These are phyloP conservation scores for Zoanthus solanderi DNA, from an alignment of 92 coral and sea anemone species.

Conservation along the genomic window DNA sequence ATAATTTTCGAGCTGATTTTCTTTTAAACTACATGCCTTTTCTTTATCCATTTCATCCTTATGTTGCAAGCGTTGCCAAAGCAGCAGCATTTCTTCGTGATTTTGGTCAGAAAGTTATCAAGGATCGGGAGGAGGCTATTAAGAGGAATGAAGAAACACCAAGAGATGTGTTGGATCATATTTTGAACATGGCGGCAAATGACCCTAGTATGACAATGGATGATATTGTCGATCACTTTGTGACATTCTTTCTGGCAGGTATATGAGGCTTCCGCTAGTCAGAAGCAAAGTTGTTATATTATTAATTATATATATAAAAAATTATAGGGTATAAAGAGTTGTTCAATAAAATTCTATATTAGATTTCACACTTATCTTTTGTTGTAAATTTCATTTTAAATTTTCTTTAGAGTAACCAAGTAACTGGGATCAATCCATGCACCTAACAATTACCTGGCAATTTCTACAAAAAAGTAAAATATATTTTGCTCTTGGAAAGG, in stretches of 20 bases:
- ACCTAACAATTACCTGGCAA: too few species aligned
- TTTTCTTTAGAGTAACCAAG: too few species aligned
- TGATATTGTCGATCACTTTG: conserved; percentile 77
- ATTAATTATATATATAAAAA: too few species aligned
- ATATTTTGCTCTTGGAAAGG: too few species aligned
- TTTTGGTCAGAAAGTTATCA: conserved; percentile 75
- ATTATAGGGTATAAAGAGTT: too few species aligned
- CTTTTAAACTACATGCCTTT: conserved; percentile 56
- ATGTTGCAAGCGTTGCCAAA: conserved; percentile 61
- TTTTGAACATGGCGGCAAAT: conserved; percentile 62
- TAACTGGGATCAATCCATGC: too few species aligned
- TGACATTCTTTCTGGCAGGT: conserved; percentile 78
- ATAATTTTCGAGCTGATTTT: conserved; percentile 55
- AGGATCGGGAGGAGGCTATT: conserved; percentile 59
- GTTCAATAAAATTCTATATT: too few species aligned
- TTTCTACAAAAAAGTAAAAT: too few species aligned
- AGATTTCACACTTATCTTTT: too few species aligned
- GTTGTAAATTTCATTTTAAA: too few species aligned
- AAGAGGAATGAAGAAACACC: conserved; percentile 43
- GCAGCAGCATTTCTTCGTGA: conserved; percentile 67
- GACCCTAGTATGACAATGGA: conserved; percentile 57
- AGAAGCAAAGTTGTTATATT: not conserved
- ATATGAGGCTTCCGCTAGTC: not conserved
- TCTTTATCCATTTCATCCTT: conserved; percentile 33
- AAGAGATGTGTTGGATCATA: conserved; percentile 72